Evolutionary conservation across 2,888 invertebrate genomes (phyloP).

Genomic region (Miltochrista miniata): DNA sequence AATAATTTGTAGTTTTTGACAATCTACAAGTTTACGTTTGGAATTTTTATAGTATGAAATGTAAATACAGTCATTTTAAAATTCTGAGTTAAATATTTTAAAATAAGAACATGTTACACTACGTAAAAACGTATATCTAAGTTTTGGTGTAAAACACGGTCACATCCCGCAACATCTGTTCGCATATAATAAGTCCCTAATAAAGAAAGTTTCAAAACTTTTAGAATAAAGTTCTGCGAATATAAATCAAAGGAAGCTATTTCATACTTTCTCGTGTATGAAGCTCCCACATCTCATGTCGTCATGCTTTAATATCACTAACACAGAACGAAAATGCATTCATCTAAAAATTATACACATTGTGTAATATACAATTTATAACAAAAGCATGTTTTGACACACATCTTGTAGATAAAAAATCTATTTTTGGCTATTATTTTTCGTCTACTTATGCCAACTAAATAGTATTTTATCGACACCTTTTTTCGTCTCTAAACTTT

Average conservation of each 20-base stretch:
- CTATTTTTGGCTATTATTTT: no score
- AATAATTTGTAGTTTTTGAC: no score
- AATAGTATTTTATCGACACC: no score
- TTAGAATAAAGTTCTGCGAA: slow-evolving; percentile 2
- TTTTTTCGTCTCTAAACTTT: no score
- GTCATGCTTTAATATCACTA: neutral
- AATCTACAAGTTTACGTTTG: no score
- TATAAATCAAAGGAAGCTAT: slow-evolving; percentile 4
- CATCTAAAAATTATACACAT: no score
- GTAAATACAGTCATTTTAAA: no score
- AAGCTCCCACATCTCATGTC: neutral
- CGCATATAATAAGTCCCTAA: neutral
- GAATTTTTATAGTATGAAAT: no score
- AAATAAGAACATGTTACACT: neutral
- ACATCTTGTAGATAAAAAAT: no score
- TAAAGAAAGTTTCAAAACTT: neutral
- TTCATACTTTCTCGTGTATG: neutral
- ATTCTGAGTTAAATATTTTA: neutral
- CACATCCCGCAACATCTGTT: neutral
- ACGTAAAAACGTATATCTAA: neutral
- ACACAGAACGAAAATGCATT: neutral
- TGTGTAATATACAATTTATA: no score
- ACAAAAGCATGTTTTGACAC: no score
- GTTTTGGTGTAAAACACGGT: neutral
- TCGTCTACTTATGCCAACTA: no score